Conservation (phyloP, 2,113 vertebrate genomes). For the Gnathonemus longibarbis region DNA sequence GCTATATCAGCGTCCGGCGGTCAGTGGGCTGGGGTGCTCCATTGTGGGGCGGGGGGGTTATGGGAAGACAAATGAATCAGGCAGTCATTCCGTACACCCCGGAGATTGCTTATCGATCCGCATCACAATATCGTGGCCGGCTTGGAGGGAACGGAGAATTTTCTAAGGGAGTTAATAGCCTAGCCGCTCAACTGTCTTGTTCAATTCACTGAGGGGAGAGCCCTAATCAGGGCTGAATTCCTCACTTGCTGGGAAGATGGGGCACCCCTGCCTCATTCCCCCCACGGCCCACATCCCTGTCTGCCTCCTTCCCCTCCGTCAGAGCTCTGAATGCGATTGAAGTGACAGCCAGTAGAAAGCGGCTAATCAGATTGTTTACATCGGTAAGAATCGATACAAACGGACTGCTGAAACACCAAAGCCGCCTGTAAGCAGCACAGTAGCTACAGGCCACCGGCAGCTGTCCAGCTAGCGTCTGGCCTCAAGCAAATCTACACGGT, state of each 20-base stretch:
- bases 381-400: constrained; percentile 99
- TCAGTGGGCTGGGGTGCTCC: constrained; percentile 21
- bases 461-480: constrained; percentile 56
- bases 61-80: constrained; percentile 96
- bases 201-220: constrained; percentile 97
- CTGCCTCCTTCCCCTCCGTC: constrained; percentile 76
- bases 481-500: constrained; percentile 57
- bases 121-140: constrained; percentile 90
- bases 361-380: constrained; percentile 99
- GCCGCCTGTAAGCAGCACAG: constrained; percentile 81
- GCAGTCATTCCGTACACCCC: constrained; percentile 98
- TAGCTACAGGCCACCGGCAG: constrained; percentile 63
- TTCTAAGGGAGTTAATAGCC: constrained; percentile 99
- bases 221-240: constrained; percentile 98
- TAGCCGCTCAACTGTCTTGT: constrained; percentile 99
- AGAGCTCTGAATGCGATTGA: constrained; percentile 90
- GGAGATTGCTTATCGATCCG: constrained; percentile 99
- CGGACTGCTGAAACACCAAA: constrained; percentile 99
- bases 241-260: constrained; percentile 81
- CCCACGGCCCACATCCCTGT: constrained; percentile 68
- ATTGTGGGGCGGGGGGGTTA: constrained; percentile 69
- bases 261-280: constrained; percentile 67
- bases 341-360: constrained; percentile 98
- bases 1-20: constrained; percentile 32
- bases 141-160: constrained; percentile 90